A percentile compares a stretch with the other conserved stretches of the same genome.
phyloP scores from a whole-genome alignment of 1,140 invertebrate species.

The Hydropsyche tenuis region DNA sequence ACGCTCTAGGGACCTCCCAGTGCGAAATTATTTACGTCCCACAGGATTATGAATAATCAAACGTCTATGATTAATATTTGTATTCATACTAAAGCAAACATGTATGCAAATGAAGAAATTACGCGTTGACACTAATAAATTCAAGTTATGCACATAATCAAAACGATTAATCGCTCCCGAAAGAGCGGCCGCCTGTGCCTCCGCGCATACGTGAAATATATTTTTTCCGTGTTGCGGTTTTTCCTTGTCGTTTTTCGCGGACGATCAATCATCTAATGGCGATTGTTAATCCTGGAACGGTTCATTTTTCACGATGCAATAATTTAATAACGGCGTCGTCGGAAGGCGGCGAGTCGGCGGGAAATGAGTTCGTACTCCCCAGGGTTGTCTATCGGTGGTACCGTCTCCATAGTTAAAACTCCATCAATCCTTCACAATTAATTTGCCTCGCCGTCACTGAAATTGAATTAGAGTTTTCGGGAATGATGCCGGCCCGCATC shows the following conservation, averaged over 20 bases:
- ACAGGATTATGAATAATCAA: constrained; percentile 15
- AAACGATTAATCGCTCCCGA: constrained; percentile 8
- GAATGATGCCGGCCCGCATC: constrained; percentile 43
- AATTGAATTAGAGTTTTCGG: constrained; percentile 49
- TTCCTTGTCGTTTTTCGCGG: background rate
- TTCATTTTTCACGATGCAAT: constrained; percentile 31
- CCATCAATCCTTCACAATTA: constrained; percentile 51
- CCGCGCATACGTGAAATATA: too few relatives aligned
- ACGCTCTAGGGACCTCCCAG: background rate
- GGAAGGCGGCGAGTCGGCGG: background rate
- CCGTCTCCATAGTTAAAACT: constrained; percentile 35
- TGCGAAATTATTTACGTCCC: background rate
- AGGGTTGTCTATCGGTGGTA: background rate
- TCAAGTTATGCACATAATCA: constrained; percentile 29
- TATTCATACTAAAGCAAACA: background rate
- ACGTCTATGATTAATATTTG: constrained; percentile 10
- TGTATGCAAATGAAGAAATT: constrained; percentile 29
- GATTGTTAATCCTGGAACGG: background rate
- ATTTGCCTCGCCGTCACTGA: constrained; percentile 44
- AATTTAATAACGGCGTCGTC: constrained; percentile 25
- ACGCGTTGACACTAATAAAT: constrained; percentile 22
- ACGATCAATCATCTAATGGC: constrained; percentile 8
- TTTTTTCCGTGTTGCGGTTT: background rate
- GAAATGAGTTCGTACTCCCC: constrained; percentile 8
- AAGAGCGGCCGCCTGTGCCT: background rate